These are phyloP conservation scores for Acrocera orbiculus DNA, from an alignment of 2,888 invertebrate genomes.

Conservation along the genomic window DNA sequence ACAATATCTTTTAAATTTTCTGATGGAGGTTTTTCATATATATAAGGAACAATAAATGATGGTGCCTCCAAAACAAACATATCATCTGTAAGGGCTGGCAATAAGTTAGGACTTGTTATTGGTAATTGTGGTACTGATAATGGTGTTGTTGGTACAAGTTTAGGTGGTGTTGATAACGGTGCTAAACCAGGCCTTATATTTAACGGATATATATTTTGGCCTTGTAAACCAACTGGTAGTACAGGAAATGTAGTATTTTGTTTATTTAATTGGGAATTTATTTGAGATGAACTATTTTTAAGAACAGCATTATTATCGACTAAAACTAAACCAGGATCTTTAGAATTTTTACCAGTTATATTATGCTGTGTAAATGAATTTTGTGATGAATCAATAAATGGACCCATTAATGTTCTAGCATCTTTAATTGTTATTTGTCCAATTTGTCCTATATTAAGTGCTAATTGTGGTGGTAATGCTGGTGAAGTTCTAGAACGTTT, in stretches of 20 bases:
- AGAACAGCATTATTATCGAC: slow-evolving; percentile 56
- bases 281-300: slow-evolving; percentile 29
- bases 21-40: slow-evolving; percentile 75
- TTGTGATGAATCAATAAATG: slow-evolving; percentile 3
- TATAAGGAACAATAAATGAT: slow-evolving; percentile 83
- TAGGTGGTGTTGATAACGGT: slow-evolving; percentile 26
- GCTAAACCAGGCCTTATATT: slow-evolving; percentile 38
- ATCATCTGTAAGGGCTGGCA: slow-evolving; percentile 75
- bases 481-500: slow-evolving; percentile 20
- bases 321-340: slow-evolving; percentile 59
- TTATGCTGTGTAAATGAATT: slow-evolving; percentile 9
- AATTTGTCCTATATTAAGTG: slow-evolving; percentile 15
- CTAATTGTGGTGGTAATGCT: background rate
- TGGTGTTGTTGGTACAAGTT: slow-evolving; percentile 22
- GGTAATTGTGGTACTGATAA: slow-evolving; percentile 20
- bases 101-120: slow-evolving; percentile 40
- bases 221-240: slow-evolving; percentile 36
- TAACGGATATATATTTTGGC: slow-evolving; percentile 46
- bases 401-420: slow-evolving; percentile 21
- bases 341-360: slow-evolving; percentile 32
- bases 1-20: slow-evolving; percentile 60
- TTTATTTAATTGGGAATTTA: slow-evolving; percentile 17
- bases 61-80: slow-evolving; percentile 88
- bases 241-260: slow-evolving; percentile 16
- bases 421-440: slow-evolving; percentile 26